Percentiles rank a stretch among this genome's conserved stretches.
Conservation (phyloP, 2,888 invertebrate species). For the Diachrysia chrysitis region DNA sequence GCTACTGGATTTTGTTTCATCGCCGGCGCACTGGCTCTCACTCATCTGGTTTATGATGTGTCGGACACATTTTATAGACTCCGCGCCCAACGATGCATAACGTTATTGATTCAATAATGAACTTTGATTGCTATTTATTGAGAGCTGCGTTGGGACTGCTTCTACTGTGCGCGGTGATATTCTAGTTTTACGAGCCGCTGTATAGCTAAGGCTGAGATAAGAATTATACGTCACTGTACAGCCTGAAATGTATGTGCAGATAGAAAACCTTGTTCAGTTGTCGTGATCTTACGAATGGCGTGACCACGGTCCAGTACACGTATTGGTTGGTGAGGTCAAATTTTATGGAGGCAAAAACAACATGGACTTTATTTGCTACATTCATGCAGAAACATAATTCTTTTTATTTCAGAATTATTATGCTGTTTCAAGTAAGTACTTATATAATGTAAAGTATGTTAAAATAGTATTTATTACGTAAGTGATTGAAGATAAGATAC, state of each 20-base stretch:
- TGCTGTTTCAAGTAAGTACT: too few species aligned
- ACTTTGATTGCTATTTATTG: slow-evolving; percentile 66
- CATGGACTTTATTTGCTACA: not conserved
- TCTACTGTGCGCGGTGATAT: slow-evolving; percentile 16
- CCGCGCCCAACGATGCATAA: slow-evolving; percentile 47
- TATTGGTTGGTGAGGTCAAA: not conserved
- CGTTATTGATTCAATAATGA: slow-evolving; percentile 63
- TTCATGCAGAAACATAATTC: not conserved
- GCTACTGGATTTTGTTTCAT: slow-evolving; percentile 62
- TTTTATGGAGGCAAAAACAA: not conserved
- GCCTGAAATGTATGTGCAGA: not conserved
- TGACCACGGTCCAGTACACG: not conserved
- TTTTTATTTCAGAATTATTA: too few species aligned
- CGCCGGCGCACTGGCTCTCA: slow-evolving; percentile 46
- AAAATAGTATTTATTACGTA: not conserved
- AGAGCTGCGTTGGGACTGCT: slow-evolving; percentile 40
- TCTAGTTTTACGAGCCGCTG: slow-evolving; percentile 19
- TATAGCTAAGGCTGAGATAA: slow-evolving; percentile 4
- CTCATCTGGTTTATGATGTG: slow-evolving; percentile 67
- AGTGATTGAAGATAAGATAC: not conserved
- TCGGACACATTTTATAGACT: slow-evolving; percentile 63
- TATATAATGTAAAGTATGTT: too few species aligned
- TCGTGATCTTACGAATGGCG: slow-evolving; percentile 5
- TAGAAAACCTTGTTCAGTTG: not conserved
- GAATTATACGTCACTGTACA: not conserved